Percentiles rank a stretch among this genome's conserved stretches.
These are phyloP conservation scores for Eudyptes chrysolophus DNA, from an alignment of 2,113 vertebrate species.

Conservation along the genomic window DNA sequence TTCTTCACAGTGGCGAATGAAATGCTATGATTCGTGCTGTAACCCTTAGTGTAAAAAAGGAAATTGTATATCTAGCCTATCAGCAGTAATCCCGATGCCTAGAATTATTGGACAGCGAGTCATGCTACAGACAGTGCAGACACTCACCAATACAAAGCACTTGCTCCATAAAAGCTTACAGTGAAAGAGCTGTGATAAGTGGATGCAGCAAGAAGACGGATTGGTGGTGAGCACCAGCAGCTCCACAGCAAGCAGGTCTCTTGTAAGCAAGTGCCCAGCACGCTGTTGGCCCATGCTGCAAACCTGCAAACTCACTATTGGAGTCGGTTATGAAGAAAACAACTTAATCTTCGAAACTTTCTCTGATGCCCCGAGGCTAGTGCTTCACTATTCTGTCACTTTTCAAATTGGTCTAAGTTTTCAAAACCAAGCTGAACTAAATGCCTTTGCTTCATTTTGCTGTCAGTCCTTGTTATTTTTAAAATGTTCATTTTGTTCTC, in stretches of 20 bases:
- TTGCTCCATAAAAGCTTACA: neutral
- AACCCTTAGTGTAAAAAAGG: too few relatives aligned
- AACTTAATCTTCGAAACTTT: neutral
- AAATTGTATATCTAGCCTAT: accelerated
- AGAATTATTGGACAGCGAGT: accelerated
- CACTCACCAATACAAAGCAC: neutral
- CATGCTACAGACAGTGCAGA: accelerated
- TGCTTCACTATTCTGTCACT: neutral
- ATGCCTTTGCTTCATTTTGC: neutral
- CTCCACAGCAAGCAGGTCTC: neutral
- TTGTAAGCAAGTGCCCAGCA: neutral
- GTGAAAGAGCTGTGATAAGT: neutral
- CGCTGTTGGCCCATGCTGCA: neutral
- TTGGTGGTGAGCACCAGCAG: neutral
- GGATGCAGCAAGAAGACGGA: neutral
- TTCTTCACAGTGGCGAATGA: neutral
- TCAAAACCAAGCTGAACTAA: neutral
- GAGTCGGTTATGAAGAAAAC: neutral
- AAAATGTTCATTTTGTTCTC: neutral
- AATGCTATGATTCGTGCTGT: neutral
- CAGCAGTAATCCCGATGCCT: neutral
- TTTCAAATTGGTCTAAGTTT: neutral
- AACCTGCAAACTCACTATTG: neutral
- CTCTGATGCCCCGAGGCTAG: neutral
- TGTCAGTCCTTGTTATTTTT: neutral